Evolutionary conservation across 2,797 vertebrate species (phyloP).

Genomic region (Anableps anableps): DNA sequence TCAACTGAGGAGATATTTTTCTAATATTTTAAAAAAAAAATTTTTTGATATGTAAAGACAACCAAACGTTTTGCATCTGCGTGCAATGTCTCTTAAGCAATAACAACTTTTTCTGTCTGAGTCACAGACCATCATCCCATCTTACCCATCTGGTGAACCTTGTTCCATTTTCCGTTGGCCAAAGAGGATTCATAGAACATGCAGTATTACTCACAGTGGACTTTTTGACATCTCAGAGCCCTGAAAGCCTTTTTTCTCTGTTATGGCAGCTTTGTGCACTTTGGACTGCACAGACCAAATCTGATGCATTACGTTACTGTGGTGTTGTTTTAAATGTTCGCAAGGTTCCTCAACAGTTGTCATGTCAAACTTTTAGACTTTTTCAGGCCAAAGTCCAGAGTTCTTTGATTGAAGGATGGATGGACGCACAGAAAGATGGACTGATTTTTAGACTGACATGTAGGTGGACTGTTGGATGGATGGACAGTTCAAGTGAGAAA

Average conservation of each 20-base stretch:
- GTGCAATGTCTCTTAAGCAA: constrained; percentile 77
- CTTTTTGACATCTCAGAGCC: constrained; percentile 62
- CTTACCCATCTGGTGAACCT: constrained; percentile 49
- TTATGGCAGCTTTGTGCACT: constrained; percentile 76
- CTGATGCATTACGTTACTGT: constrained; percentile 49
- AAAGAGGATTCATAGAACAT: constrained; percentile 64
- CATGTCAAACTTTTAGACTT: not conserved
- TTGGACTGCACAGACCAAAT: constrained; percentile 67
- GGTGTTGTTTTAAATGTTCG: constrained; percentile 25
- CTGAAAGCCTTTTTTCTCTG: constrained; percentile 61
- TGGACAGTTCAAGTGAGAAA: not conserved
- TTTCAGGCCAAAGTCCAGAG: not conserved
- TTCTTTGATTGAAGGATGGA: not conserved
- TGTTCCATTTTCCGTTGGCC: constrained; percentile 57
- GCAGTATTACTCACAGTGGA: constrained; percentile 68
- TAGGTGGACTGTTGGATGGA: not conserved
- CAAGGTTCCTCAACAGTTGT: not conserved
- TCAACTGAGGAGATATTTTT: constrained; percentile 82
- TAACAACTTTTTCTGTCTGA: constrained; percentile 67
- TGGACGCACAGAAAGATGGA: not conserved
- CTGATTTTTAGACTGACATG: not conserved
- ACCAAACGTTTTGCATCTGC: constrained; percentile 69
- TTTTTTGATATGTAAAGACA: constrained; percentile 43
- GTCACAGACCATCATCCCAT: constrained; percentile 54
- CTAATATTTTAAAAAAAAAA: constrained; percentile 74